phyloP scores from a whole-genome alignment of 1,140 invertebrate species.

The Drosophila micromelanica region DNA sequence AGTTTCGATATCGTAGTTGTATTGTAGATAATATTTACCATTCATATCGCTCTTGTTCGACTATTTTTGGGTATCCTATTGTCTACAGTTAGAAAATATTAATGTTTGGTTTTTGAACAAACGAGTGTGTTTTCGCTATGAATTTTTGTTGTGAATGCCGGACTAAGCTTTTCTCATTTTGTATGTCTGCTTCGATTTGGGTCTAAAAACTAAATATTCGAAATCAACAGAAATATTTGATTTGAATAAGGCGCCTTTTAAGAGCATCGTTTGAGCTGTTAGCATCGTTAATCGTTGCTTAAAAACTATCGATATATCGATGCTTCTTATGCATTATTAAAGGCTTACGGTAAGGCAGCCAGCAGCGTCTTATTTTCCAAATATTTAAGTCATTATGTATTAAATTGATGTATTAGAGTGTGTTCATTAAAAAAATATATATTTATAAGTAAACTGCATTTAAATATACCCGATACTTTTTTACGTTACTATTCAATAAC shows the following conservation, averaged over 20 bases:
- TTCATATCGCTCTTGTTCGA: slow-evolving; percentile 16
- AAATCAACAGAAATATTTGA: not conserved
- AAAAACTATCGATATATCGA: not conserved
- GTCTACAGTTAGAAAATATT: slow-evolving; percentile 27
- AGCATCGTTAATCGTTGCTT: not conserved
- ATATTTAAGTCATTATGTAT: too few relatives aligned
- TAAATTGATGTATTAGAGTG: too few relatives aligned
- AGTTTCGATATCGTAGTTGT: too few relatives aligned
- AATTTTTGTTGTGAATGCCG: slow-evolving; percentile 30
- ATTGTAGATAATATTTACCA: not conserved
- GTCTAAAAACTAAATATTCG: not conserved
- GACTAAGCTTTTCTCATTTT: not conserved
- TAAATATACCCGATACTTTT: not conserved
- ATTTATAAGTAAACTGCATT: not conserved
- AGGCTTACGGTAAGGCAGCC: not conserved
- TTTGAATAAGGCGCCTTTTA: not conserved
- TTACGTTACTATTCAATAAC: not conserved
- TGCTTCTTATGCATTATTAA: not conserved
- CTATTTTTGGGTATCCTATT: slow-evolving; percentile 23
- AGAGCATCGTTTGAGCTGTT: not conserved
- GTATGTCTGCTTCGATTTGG: not conserved
- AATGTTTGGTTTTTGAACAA: slow-evolving; percentile 29
- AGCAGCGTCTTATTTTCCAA: not conserved
- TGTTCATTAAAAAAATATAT: too few relatives aligned
- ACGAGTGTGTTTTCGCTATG: slow-evolving; percentile 23